phyloP scores from a whole-genome alignment of 1,140 invertebrate species.

The Venturia canescens region DNA sequence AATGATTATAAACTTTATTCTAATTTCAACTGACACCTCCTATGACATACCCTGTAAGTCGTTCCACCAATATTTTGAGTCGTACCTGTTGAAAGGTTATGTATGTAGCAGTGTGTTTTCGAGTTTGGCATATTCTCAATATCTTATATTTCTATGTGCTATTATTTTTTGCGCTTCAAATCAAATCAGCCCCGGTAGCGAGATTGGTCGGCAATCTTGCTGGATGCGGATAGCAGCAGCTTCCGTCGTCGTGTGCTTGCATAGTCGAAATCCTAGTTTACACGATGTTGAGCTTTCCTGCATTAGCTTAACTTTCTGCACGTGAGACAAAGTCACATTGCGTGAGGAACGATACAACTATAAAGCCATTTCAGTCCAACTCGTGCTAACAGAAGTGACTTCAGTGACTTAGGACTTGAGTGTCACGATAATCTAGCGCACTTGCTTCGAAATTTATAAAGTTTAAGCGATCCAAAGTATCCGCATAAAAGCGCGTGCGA shows the following conservation, averaged over 20 bases:
- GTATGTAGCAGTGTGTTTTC: background rate
- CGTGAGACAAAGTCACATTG: background rate
- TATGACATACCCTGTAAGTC: slow-evolving; percentile 20
- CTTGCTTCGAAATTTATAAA: slow-evolving; percentile 29
- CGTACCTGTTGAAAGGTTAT: background rate
- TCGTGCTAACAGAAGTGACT: slow-evolving; percentile 17
- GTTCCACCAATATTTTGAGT: slow-evolving; percentile 29
- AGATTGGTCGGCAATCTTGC: background rate
- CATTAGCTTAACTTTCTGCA: slow-evolving; percentile 24
- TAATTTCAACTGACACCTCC: slow-evolving; percentile 6
- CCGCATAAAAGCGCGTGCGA: background rate
- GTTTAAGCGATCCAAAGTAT: slow-evolving; percentile 11
- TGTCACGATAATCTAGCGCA: slow-evolving; percentile 29
- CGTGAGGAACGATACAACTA: background rate
- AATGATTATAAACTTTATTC: background rate
- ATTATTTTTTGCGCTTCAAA: background rate
- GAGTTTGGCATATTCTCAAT: slow-evolving; percentile 5
- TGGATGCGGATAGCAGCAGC: slow-evolving; percentile 18
- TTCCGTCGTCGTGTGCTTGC: slow-evolving; percentile 23
- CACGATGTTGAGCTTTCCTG: slow-evolving; percentile 29
- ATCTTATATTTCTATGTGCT: background rate
- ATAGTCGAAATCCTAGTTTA: background rate
- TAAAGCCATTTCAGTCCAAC: slow-evolving; percentile 8
- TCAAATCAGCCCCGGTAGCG: slow-evolving; percentile 26
- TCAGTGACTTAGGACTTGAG: background rate